Conservation (phyloP, 2,113 vertebrate species). For the Petrocephalus microphthalmus region DNA sequence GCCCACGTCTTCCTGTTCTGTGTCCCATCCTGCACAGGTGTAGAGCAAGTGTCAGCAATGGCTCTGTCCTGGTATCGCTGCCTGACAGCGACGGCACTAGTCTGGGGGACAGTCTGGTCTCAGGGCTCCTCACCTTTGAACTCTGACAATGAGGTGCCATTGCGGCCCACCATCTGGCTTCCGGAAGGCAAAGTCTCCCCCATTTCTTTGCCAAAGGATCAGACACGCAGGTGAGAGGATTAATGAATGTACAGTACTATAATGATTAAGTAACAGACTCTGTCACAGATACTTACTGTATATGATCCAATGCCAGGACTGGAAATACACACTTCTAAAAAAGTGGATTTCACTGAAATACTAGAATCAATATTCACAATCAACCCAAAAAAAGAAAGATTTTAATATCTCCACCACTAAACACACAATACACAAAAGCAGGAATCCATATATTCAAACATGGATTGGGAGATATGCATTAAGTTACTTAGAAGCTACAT, state of each 20-base stretch:
- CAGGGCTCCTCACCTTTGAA: conserved; percentile 39
- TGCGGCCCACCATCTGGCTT: conserved; percentile 61
- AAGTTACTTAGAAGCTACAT: not conserved
- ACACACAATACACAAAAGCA: not conserved
- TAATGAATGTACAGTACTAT: not conserved
- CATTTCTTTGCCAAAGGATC: conserved; percentile 67
- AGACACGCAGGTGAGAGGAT: conserved; percentile 66
- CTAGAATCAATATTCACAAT: not conserved
- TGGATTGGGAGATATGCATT: not conserved
- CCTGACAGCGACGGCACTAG: conserved; percentile 41
- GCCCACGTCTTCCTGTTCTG: conserved; percentile 40
- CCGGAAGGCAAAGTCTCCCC: conserved; percentile 68
- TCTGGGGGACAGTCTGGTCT: conserved; percentile 38
- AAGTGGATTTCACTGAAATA: not conserved
- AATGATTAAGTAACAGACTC: not conserved
- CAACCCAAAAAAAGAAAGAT: not conserved
- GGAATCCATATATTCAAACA: not conserved
- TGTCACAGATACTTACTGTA: not conserved
- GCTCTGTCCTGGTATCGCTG: conserved; percentile 43
- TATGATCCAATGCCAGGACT: not conserved
- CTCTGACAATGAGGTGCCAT: conserved; percentile 64
- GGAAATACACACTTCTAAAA: not conserved
- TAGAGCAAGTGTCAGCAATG: conserved; percentile 19
- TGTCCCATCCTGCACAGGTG: conserved; percentile 22
- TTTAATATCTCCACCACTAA: not conserved